These are phyloP conservation scores for Chelon labrosus DNA, from an alignment of 2,797 vertebrate species.

Conservation along the genomic window DNA sequence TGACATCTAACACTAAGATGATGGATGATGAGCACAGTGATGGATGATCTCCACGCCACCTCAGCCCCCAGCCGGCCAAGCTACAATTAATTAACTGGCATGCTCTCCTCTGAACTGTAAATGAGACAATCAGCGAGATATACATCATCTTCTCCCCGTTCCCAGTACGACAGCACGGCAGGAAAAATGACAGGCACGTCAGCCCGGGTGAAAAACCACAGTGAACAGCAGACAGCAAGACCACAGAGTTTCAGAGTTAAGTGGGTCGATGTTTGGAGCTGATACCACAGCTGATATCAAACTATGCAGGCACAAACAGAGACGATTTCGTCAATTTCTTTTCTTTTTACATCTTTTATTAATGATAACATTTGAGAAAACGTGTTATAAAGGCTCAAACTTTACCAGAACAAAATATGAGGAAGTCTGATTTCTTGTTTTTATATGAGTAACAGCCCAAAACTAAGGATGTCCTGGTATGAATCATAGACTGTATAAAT, in stretches of 20 bases:
- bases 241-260: constrained; percentile 4
- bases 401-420: not conserved
- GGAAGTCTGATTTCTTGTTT: too few relatives aligned
- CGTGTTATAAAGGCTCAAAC: not conserved
- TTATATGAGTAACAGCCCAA: too few relatives aligned
- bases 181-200: constrained; percentile 24
- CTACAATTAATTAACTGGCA: constrained; percentile 63
- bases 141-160: constrained; percentile 29
- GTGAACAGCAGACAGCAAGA: not conserved
- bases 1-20: constrained; percentile 9
- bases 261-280: not conserved
- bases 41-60: constrained; percentile 40
- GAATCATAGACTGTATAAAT: too few relatives aligned
- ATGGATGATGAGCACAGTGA: constrained; percentile 48
- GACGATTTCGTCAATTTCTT: not conserved
- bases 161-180: constrained; percentile 13
- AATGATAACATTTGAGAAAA: not conserved
- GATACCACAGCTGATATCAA: constrained; percentile 2
- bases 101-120: constrained; percentile 42
- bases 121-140: constrained; percentile 55
- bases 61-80: constrained; percentile 30
- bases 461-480: too few relatives aligned
- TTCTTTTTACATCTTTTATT: not conserved
- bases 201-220: constrained; percentile 17
- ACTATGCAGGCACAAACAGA: not conserved